Base-by-base conservation (phyloP, 2,888 invertebrate genomes). In the Auanema freiburgensis region DNA sequence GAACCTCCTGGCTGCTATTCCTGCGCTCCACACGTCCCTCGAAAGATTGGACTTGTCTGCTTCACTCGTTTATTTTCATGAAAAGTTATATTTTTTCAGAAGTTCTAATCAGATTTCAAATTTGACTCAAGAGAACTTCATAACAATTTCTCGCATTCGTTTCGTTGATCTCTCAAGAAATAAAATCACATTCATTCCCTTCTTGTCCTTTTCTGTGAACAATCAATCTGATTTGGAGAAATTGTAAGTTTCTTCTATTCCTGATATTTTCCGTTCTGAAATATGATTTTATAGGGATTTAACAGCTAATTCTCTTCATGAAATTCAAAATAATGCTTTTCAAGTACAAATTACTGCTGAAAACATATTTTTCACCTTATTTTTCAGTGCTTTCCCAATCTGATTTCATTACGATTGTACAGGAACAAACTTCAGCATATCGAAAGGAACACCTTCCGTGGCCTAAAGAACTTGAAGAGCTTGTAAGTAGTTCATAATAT, bases 11-110 rank as follows among this genome's bases (percentile, higher is more conserved):
- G 46, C 65, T 42, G 61, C 63, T 24, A 65, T 74, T 51, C 72
- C 74, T 12, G 41, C 54, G 53, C 25, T 69, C 64, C 42, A 57
- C 57, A n/a, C 44, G 58, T 18, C 43, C 60, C 60, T 74, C 21
- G 74, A 74, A 54, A 65, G 66, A 59, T 42, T 74, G 43, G 74
- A 72, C 58, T 56, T 74, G 74, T 72, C 18, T 58, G 67, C 58
- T 50, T 33, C 4, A 21, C 21, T 40, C 18, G 23, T 21, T 4
- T 46, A 16, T 25, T 41, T 50, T 21, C 25, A 54, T 44, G 21
- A 44, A 16, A 57, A 51, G 25, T 23, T 14, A 55, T 25, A 6
- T n/a, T 55, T 25, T 56, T 61, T 57, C 57, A 68, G 70, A 54
- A 57, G 72, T 59, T 69, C 72, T 23, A 72, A 72, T 49, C 21